Percentiles rank a stretch among this genome's conserved stretches.
Conservation (phyloP, 2,797 vertebrate species). For the Cichlasoma orientale region DNA sequence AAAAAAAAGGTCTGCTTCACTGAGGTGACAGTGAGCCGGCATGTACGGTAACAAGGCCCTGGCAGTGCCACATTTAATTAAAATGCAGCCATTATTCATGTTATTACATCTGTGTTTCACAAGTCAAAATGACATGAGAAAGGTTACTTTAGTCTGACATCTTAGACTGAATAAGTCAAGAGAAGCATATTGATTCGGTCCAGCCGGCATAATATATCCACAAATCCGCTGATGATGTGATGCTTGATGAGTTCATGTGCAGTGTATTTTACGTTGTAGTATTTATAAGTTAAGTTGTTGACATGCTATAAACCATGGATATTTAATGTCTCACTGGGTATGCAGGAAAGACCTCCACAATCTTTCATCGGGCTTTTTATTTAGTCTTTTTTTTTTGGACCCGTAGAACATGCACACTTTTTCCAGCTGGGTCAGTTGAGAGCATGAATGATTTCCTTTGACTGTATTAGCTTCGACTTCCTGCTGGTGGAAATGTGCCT, state of each 20-base stretch:
- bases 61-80: neutral
- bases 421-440: neutral
- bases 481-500: neutral
- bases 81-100: slow-evolving; percentile 4
- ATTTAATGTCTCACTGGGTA: neutral
- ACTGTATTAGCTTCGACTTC: neutral
- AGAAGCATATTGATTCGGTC: neutral
- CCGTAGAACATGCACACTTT: neutral
- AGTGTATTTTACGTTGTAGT: neutral
- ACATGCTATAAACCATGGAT: slow-evolving; percentile 3
- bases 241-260: neutral
- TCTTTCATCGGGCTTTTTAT: neutral
- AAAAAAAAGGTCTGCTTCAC: neutral
- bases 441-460: neutral
- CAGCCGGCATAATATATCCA: neutral
- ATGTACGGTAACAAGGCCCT: neutral
- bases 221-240: slow-evolving; percentile 6
- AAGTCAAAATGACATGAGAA: neutral
- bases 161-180: neutral
- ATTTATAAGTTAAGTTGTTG: slow-evolving; percentile 1
- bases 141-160: slow-evolving; percentile 3
- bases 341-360: neutral
- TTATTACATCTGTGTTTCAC: neutral
- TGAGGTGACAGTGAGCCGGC: neutral
- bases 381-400: neutral